phyloP scores from a whole-genome alignment of 1,140 invertebrate genomes.

The Trigoniulus corallinus region DNA sequence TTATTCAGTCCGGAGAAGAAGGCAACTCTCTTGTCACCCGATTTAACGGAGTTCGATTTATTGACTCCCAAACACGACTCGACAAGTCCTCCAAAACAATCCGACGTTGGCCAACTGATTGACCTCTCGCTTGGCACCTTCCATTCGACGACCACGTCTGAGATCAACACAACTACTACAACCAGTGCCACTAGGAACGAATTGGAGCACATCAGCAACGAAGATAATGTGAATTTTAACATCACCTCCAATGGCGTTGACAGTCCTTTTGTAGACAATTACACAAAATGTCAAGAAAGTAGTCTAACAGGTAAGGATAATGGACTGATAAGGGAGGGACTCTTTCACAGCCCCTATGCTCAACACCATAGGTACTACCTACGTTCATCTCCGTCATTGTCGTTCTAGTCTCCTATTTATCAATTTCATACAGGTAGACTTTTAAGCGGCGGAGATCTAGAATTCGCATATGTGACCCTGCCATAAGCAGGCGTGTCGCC shows the following conservation, averaged over 20 bases:
- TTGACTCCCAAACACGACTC: constrained; percentile 5
- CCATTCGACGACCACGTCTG: not conserved
- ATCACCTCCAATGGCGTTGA: not conserved
- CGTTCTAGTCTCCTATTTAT: not conserved
- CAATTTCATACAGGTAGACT: no score
- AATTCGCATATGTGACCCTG: not conserved
- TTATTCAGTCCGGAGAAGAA: not conserved
- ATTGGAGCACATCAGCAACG: not conserved
- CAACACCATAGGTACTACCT: not conserved
- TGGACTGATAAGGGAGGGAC: not conserved
- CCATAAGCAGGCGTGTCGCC: no score
- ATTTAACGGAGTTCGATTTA: not conserved
- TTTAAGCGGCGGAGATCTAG: not conserved
- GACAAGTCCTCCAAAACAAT: constrained; percentile 28
- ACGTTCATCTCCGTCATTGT: not conserved
- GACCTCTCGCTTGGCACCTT: not conserved
- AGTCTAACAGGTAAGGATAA: not conserved
- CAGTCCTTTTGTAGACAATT: constrained; percentile 3
- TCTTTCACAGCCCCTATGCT: not conserved
- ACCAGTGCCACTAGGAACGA: not conserved
- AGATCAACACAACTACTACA: not conserved
- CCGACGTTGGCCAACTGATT: constrained; percentile 2
- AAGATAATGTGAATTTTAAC: constrained; percentile 5
- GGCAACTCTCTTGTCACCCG: not conserved
- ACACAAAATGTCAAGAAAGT: constrained; percentile 3